Conservation (phyloP, 1,140 invertebrate genomes). For the Sogatella furcifera region DNA sequence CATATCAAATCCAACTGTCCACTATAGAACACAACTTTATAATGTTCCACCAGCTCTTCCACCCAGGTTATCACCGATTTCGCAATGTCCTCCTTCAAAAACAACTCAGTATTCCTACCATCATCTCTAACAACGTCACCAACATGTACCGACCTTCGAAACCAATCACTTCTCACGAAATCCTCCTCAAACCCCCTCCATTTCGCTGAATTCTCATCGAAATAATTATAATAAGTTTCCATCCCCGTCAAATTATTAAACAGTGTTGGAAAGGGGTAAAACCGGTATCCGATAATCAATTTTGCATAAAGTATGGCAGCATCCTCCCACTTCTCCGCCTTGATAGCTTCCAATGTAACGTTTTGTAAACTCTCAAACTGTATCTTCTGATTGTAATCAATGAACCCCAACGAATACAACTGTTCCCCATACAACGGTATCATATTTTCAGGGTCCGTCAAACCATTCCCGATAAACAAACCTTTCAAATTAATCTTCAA, state of each 20-base stretch:
- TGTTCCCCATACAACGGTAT: constrained; percentile 65
- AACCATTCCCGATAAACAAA: constrained; percentile 75
- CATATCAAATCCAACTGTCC: constrained; percentile 81
- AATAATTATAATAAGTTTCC: constrained; percentile 61
- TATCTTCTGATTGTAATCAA: constrained; percentile 10
- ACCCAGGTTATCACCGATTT: constrained; percentile 68
- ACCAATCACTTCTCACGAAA: constrained; percentile 31
- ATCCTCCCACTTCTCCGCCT: constrained; percentile 47
- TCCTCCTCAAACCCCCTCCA: not conserved
- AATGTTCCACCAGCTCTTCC: constrained; percentile 50
- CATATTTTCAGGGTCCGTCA: constrained; percentile 70
- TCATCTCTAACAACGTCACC: constrained; percentile 30
- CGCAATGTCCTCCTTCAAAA: constrained; percentile 66
- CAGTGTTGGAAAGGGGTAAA: constrained; percentile 63
- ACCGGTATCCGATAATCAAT: constrained; percentile 74
- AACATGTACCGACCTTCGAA: constrained; percentile 49
- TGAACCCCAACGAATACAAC: constrained; percentile 61
- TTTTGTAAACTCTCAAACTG: constrained; percentile 12
- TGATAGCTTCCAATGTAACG: constrained; percentile 36
- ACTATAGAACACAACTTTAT: constrained; percentile 62
- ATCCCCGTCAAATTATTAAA: constrained; percentile 64
- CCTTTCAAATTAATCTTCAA: constrained; percentile 53
- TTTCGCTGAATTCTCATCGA: constrained; percentile 35
- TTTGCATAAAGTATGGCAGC: constrained; percentile 46
- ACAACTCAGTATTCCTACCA: constrained; percentile 37